These are phyloP conservation scores for Machaerirhynchus nigripectus DNA, from an alignment of 2,113 vertebrate species.

Conservation along the genomic window DNA sequence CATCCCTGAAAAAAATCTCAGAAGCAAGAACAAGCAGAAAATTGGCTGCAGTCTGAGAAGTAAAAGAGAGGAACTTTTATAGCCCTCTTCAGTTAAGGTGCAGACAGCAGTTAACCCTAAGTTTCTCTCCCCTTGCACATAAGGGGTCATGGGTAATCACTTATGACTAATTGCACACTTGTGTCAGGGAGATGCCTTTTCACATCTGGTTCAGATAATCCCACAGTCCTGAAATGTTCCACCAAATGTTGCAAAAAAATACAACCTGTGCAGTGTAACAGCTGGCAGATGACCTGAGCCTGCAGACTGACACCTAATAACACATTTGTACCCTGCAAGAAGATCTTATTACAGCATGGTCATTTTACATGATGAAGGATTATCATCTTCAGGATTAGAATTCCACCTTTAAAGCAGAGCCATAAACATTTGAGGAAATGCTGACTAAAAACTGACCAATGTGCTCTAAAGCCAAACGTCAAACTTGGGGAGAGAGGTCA, in stretches of 20 bases:
- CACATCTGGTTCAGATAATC: slow-evolving; percentile 81
- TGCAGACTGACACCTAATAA: slow-evolving; percentile 60
- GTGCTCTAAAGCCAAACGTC: background rate
- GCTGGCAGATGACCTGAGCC: slow-evolving; percentile 66
- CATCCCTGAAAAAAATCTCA: background rate
- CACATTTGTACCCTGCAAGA: slow-evolving; percentile 56
- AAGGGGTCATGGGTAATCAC: slow-evolving; percentile 66
- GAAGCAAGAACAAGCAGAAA: slow-evolving; percentile 5
- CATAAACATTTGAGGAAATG: background rate
- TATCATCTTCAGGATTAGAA: slow-evolving; percentile 44
- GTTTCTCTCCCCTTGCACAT: background rate
- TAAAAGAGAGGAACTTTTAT: background rate
- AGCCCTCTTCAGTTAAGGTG: slow-evolving; percentile 23
- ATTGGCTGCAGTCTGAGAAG: background rate
- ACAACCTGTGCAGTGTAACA: slow-evolving; percentile 67
- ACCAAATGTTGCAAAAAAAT: slow-evolving; percentile 77
- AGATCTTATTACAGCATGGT: slow-evolving; percentile 68
- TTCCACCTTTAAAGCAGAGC: slow-evolving; percentile 29
- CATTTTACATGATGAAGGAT: slow-evolving; percentile 55
- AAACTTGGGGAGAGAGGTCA: background rate
- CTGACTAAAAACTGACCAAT: background rate
- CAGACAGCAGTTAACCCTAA: slow-evolving; percentile 57
- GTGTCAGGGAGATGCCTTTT: slow-evolving; percentile 67
- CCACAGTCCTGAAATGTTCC: slow-evolving; percentile 67
- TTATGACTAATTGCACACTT: slow-evolving; percentile 72